Evolutionary conservation across 2,888 invertebrate species (phyloP).

Genomic region (Marronus borbonicus): DNA sequence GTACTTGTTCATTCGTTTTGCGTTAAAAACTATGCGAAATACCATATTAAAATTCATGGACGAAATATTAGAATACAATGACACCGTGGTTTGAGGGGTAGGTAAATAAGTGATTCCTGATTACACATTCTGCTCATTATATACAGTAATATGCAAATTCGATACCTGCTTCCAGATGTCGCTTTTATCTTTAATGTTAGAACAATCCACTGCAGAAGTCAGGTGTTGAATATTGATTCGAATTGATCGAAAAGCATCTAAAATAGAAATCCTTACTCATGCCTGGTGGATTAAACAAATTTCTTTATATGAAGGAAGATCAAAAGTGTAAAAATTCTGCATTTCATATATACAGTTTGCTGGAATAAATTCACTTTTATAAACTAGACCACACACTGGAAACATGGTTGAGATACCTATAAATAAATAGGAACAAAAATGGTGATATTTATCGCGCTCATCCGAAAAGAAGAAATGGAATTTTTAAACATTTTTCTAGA

Average conservation of each 20-base stretch:
- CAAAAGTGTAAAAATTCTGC: too few relatives aligned
- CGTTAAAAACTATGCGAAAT: neutral
- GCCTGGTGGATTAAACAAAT: too few relatives aligned
- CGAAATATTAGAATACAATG: slow-evolving; percentile 26
- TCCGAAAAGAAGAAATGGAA: too few relatives aligned
- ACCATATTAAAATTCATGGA: slow-evolving; percentile 5
- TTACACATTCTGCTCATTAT: slow-evolving; percentile 33
- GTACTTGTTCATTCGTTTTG: neutral
- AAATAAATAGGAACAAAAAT: too few relatives aligned
- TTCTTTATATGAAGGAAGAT: too few relatives aligned
- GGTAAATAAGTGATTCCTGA: slow-evolving; percentile 7
- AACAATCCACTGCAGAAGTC: slow-evolving; percentile 13
- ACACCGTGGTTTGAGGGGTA: neutral
- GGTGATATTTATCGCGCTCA: too few relatives aligned
- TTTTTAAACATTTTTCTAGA: neutral
- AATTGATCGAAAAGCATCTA: neutral
- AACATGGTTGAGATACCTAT: too few relatives aligned
- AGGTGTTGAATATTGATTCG: slow-evolving; percentile 5
- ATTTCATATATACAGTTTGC: too few relatives aligned
- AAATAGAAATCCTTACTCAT: too few relatives aligned
- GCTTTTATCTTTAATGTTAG: neutral
- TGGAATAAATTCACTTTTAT: too few relatives aligned
- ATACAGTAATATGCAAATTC: slow-evolving; percentile 25
- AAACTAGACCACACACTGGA: too few relatives aligned
- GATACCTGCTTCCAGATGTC: neutral